Evolutionary conservation across 2,888 invertebrate species (phyloP).

Genomic region (Hoplodrina blanda): DNA sequence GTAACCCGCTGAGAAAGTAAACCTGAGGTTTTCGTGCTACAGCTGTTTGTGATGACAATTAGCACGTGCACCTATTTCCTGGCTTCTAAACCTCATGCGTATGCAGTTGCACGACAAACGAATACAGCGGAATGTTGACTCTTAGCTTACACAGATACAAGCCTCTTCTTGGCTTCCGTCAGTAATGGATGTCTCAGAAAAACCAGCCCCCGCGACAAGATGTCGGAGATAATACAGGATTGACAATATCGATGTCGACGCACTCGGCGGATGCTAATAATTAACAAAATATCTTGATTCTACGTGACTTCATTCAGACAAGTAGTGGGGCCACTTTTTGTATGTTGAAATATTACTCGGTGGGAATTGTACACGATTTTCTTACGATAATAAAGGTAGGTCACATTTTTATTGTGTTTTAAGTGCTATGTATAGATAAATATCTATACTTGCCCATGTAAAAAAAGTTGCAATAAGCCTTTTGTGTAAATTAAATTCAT

Average conservation of each 20-base stretch:
- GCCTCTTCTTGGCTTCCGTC: conserved; percentile 76
- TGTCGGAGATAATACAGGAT: conserved; percentile 67
- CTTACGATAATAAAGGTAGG: conserved; percentile 33
- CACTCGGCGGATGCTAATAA: conserved; percentile 68
- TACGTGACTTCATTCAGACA: conserved; percentile 59
- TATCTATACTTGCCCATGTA: conserved; percentile 6
- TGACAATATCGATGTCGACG: conserved; percentile 69
- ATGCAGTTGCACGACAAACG: conserved; percentile 67
- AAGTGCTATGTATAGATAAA: conserved; percentile 17
- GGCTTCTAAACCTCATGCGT: conserved; percentile 75
- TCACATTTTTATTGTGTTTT: conserved; percentile 11
- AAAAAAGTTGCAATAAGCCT: conserved; percentile 15
- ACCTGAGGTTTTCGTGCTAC: conserved; percentile 65
- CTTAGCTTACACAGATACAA: conserved; percentile 41
- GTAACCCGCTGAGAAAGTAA: conserved; percentile 72
- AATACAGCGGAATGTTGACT: conserved; percentile 61
- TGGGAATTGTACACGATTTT: conserved; percentile 47
- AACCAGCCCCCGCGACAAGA: conserved; percentile 74
- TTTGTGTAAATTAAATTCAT: conserved; percentile 17
- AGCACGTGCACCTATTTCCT: conserved; percentile 80
- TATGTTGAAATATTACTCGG: conserved; percentile 51
- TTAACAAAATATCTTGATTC: conserved; percentile 68
- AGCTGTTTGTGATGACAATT: conserved; percentile 76
- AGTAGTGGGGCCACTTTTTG: conserved; percentile 47
- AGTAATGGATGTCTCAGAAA: conserved; percentile 76